Evolutionary conservation across 2,113 vertebrate species (phyloP), one percentile per base, ranked within the genome.

Genomic region (Corydoras sp.): DNA sequence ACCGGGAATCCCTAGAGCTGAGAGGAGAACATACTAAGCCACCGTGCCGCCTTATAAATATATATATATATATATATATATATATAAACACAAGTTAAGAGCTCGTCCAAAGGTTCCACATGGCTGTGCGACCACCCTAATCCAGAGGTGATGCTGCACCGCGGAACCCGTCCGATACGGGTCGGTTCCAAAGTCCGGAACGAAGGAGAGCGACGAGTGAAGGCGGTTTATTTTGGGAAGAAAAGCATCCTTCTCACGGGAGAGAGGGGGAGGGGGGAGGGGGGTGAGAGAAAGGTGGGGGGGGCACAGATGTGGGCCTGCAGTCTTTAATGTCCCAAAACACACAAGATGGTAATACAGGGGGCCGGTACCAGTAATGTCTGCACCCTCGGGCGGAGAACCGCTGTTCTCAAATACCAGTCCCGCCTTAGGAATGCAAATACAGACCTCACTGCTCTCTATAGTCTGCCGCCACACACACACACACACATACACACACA

Each of bases 391-490:
- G 30, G 71, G 71, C 71, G 24, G 30, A 72, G 64, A 50, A 64
- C 59, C 63, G 54, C 18, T 24, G 18, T 67, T 73, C 60, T 67
- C 49, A 54, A 73, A 73, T 73, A 73, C 64, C 64, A 24, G 50
- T 73, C 71, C 55, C 63, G 61, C 58, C 71, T 67, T 51, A 54
- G 71, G 71, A 73, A 73, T 73, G 71, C 71, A 73, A 73, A 73
- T 73, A 67, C 67, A 60, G 56, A 55, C 35, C 12, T 61, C 60
- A 6, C 63, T 61, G 50, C 29, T 29, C 58, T 58, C 43, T 56
- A 71, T 62, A 71, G 69, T 71, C 69, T 71, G 60, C 59, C 14
- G 58, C 60, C 71, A 67, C 72, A 73, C 56, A 73, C 62, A 73
- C 71, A 73, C 43, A 73, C 71, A 59, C 59, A 71, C 51, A 71